Conservation (phyloP, 2,113 vertebrate genomes). For the Alethe castanea region DNA sequence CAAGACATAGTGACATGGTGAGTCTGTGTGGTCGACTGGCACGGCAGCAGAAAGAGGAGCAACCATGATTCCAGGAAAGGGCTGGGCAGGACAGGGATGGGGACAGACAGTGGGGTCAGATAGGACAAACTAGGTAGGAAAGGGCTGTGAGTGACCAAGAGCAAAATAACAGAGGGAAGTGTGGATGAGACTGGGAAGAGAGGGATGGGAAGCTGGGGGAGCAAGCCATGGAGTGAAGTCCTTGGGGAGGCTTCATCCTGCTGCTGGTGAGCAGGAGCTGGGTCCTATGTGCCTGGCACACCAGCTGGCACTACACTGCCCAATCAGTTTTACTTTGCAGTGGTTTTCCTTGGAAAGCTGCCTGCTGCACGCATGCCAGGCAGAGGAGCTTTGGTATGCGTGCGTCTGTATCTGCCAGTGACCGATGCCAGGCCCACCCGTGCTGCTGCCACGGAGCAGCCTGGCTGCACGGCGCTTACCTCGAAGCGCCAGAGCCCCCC, state of each 20-base stretch:
- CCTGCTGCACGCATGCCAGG: rapidly evolving
- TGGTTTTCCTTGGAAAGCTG: not conserved
- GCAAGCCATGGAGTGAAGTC: not conserved
- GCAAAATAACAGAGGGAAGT: not conserved
- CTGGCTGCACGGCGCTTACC: not conserved
- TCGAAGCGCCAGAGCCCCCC: constrained; percentile 33
- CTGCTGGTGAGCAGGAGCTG: not conserved
- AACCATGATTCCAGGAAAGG: not conserved
- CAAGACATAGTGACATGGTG: rapidly evolving
- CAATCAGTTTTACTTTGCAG: not conserved
- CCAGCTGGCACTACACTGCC: rapidly evolving
- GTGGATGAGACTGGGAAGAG: not conserved
- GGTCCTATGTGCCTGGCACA: not conserved
- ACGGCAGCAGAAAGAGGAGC: not conserved
- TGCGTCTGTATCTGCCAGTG: rapidly evolving
- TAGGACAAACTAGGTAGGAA: not conserved
- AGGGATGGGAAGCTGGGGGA: not conserved
- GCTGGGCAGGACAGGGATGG: not conserved
- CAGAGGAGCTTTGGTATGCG: not conserved
- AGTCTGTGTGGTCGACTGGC: rapidly evolving
- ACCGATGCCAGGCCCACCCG: rapidly evolving
- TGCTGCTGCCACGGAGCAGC: not conserved
- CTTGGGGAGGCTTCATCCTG: not conserved
- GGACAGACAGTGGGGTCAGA: not conserved
- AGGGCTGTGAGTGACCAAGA: not conserved